Conservation (phyloP, 2,113 vertebrate genomes). For the Hippocampus comes region DNA sequence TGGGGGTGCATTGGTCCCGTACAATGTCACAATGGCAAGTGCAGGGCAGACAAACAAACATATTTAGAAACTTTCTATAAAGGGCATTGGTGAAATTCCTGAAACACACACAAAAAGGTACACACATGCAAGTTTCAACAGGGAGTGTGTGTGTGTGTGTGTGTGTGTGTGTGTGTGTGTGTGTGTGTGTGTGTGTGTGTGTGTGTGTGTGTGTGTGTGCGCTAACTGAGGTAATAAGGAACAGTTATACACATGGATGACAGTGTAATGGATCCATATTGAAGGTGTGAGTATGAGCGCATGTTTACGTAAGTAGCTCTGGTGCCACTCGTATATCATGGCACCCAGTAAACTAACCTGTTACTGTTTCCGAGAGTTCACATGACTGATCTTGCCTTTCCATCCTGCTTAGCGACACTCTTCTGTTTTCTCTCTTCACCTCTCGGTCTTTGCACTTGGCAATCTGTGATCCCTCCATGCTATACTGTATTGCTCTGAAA, state of each 20-base stretch:
- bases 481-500: conserved; percentile 24
- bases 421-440: conserved; percentile 11
- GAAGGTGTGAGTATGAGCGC: conserved; percentile 49
- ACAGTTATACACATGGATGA: conserved; percentile 52
- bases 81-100: too few relatives aligned
- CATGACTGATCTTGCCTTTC: conserved; percentile 47
- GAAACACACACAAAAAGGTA: too few relatives aligned
- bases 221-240: conserved; percentile 57
- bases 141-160: too few relatives aligned
- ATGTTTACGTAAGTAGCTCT: conserved; percentile 36
- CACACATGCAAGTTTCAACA: too few relatives aligned
- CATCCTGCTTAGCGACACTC: conserved; percentile 15
- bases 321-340: conserved; percentile 63
- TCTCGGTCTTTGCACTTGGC: conserved; percentile 18
- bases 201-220: conserved; percentile 22
- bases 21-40: too few relatives aligned
- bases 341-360: conserved; percentile 63
- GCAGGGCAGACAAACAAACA: too few relatives aligned
- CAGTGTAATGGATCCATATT: conserved; percentile 64
- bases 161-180: too few relatives aligned
- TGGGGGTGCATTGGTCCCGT: too few relatives aligned
- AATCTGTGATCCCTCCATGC: conserved; percentile 9
- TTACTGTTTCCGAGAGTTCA: conserved; percentile 63
- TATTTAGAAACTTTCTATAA: too few relatives aligned
- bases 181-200: too few relatives aligned